Base-by-base conservation (phyloP, 2,888 invertebrate genomes). In the Diachrysia chrysitis region DNA sequence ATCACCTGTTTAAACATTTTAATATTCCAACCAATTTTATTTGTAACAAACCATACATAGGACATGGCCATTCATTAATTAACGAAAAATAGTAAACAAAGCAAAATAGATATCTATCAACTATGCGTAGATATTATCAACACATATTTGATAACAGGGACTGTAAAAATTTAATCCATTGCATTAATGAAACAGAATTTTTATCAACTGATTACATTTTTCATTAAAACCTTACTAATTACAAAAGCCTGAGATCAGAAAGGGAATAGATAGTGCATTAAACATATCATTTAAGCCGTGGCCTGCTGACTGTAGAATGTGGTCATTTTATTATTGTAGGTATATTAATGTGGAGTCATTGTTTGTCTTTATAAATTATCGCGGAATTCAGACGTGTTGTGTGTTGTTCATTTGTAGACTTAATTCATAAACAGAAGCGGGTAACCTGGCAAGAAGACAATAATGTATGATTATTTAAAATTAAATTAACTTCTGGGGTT, bases 141-240 rank as follows among this genome's bases (percentile, higher is more conserved):
- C 25, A 5, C 25, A 5, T 25, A 25, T 2, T 5, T 25, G 25
- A 25, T 25, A 25, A 25, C 25, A 25, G 25, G n/a, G 5, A 25
- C 25, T 25, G 25, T 37, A 37, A 12, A 37, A 37, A 37, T 25
- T 16, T 37, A n/a, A 42, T 42, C n/a, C n/a, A 42, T 6, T 5
- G 42, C 5, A 42, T 42, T 42, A n/a, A 42, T 42, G 42, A 42
- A 42, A 32, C 10, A 32, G 16, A 37, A 5, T 6, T n/a, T 5
- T 42, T 42, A 42, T 42, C 42, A n/a, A 42, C 42, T n/a, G 42
- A n/a, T 42, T 42, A 42, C n/a, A 42, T 42, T 16, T n/a, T 42
- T 42, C 42, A 42, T n/a, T 42, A 42, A n/a, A 42, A 42, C 42
- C 42, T 42, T n/a, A n/a, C 42, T 42, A 42, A 42, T 42, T n/a